phyloP scores from a whole-genome alignment of 30 jellyfish, hydroid and myxozoan genomes.

The Rhopilema esculentum region DNA sequence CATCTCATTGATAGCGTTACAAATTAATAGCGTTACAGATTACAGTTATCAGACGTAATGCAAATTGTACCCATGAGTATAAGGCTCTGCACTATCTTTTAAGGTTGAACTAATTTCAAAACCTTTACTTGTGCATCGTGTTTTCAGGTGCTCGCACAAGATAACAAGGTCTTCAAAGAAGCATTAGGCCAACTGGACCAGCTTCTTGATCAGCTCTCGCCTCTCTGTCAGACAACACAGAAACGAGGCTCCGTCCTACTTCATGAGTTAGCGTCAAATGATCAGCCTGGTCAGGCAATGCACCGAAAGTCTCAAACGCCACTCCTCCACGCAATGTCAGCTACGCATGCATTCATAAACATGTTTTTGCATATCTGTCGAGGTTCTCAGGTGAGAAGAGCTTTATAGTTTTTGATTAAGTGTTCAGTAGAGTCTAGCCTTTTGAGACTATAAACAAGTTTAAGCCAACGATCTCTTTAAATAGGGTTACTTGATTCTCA shows the following conservation, averaged over 20 bases:
- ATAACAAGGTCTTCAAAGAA: slow-evolving; percentile 86
- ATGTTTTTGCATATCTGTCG: slow-evolving; percentile 92
- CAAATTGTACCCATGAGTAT: no score
- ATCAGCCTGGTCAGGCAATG: slow-evolving; percentile 86
- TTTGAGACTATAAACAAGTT: no score
- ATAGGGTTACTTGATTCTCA: no score
- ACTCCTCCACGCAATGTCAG: slow-evolving; percentile 94
- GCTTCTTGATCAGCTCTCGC: slow-evolving; percentile 81
- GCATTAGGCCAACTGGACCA: slow-evolving; percentile 83
- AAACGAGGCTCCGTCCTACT: slow-evolving; percentile 87
- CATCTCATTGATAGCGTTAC: no score
- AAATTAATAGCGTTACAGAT: no score
- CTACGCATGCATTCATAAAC: slow-evolving; percentile 90
- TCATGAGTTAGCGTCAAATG: slow-evolving; percentile 87
- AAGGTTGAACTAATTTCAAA: neutral
- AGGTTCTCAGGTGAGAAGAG: slow-evolving; percentile 91
- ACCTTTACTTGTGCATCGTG: neutral
- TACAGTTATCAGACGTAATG: no score
- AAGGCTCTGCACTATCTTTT: no score
- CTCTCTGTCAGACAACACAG: slow-evolving; percentile 67
- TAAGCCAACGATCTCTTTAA: no score
- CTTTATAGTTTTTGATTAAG: no score
- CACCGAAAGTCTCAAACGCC: slow-evolving; percentile 90
- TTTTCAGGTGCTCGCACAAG: slow-evolving; percentile 92
- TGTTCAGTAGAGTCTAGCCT: no score